These are phyloP conservation scores for Philypnodon macrostomus DNA, from an alignment of 2,797 vertebrate species.

Conservation along the genomic window DNA sequence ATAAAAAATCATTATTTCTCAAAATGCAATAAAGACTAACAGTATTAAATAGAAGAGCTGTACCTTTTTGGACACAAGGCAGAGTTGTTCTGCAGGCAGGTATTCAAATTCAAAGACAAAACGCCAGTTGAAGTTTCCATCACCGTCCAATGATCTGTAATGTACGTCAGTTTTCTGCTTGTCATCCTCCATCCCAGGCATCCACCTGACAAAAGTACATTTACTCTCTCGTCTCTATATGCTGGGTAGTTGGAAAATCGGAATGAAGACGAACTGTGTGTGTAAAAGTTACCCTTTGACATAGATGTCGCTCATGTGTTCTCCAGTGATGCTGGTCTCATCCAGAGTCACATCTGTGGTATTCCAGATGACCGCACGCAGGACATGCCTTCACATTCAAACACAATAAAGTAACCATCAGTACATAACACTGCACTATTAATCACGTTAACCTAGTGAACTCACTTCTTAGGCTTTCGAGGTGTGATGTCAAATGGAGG, in stretches of 20 bases:
- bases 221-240: no score
- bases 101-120: slow-evolving; percentile 93
- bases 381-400: slow-evolving; percentile 73
- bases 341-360: slow-evolving; percentile 93
- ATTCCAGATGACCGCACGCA: slow-evolving; percentile 94
- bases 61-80: slow-evolving; percentile 92
- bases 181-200: slow-evolving; percentile 94
- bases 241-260: no score
- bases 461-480: slow-evolving; percentile 91
- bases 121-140: slow-evolving; percentile 99
- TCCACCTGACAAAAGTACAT: slow-evolving; percentile 82
- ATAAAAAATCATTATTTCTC: not conserved
- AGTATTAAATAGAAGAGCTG: slow-evolving; percentile 8
- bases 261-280: no score
- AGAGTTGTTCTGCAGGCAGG: slow-evolving; percentile 93
- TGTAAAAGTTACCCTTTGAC: slow-evolving; percentile 89
- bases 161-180: slow-evolving; percentile 99
- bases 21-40: not conserved
- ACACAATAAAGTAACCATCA: slow-evolving; percentile 6
- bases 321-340: slow-evolving; percentile 95
- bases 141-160: slow-evolving; percentile 95
- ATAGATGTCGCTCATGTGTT: slow-evolving; percentile 97
- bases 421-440: not conserved
- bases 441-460: not conserved
- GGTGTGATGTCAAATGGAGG: slow-evolving; percentile 92